phyloP scores from a whole-genome alignment of 2,113 vertebrate genomes.

The Oncorhynchus nerka region DNA sequence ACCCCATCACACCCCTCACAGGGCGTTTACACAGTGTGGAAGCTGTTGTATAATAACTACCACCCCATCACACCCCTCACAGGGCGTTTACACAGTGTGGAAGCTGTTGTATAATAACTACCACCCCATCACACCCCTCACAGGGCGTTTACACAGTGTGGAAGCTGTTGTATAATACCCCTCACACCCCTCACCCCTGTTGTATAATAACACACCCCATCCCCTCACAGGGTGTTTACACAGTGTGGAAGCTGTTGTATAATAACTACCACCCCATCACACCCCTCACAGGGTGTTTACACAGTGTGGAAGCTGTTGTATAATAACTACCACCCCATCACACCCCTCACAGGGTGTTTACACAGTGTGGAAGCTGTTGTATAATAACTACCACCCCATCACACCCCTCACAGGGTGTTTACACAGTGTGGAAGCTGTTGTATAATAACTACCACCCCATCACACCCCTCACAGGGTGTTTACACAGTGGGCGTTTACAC shows the following conservation, averaged over 20 bases:
- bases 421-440: constrained; percentile 13
- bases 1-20: constrained; percentile 13
- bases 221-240: constrained; percentile 19
- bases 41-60: constrained; percentile 30
- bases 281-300: too few relatives aligned
- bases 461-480: constrained; percentile 1
- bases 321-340: constrained; percentile 27
- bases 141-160: constrained; percentile 17
- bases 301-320: constrained; percentile 15
- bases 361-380: constrained; percentile 1
- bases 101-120: constrained; percentile 29
- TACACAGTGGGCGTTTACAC: too few relatives aligned
- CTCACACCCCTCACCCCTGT: too few relatives aligned
- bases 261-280: constrained; percentile 29
- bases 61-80: constrained; percentile 3
- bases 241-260: constrained; percentile 16
- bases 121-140: constrained; percentile 12
- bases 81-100: background rate
- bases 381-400: background rate
- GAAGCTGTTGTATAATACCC: background rate
- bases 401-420: constrained; percentile 1
- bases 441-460: constrained; percentile 26
- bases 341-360: constrained; percentile 18
- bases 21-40: constrained; percentile 15
- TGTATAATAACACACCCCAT: too few relatives aligned